These are phyloP conservation scores for Petrocephalus microphthalmus DNA, from an alignment of 2,113 vertebrate species.

Conservation along the genomic window DNA sequence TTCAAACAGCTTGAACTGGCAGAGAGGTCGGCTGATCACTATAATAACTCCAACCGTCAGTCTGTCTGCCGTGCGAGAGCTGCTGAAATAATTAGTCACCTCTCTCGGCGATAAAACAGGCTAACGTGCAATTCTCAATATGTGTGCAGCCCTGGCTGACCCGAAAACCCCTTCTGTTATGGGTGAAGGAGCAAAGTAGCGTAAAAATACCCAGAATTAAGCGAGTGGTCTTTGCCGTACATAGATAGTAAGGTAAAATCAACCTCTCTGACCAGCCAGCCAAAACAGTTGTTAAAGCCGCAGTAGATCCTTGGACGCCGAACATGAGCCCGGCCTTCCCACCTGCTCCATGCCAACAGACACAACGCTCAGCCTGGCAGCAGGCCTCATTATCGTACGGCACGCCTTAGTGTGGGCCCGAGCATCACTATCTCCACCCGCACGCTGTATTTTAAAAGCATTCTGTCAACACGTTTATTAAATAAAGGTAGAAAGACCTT, in stretches of 20 bases:
- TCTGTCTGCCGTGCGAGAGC: constrained; percentile 53
- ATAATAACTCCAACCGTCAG: constrained; percentile 68
- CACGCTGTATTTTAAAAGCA: background rate
- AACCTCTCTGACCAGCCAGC: constrained; percentile 16
- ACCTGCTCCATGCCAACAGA: background rate
- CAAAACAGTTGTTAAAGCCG: constrained; percentile 10
- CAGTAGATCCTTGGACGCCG: constrained; percentile 1
- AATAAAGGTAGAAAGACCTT: background rate
- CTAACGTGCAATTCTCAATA: constrained; percentile 58
- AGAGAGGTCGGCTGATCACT: constrained; percentile 60
- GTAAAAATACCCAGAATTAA: constrained; percentile 22
- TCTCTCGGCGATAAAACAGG: constrained; percentile 53
- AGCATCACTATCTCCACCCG: background rate
- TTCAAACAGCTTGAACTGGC: constrained; percentile 59
- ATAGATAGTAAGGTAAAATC: constrained; percentile 28
- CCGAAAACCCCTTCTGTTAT: constrained; percentile 42
- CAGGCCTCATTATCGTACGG: background rate
- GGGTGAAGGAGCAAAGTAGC: constrained; percentile 25
- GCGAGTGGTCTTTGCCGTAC: constrained; percentile 35
- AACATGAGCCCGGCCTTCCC: background rate
- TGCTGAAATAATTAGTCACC: constrained; percentile 66
- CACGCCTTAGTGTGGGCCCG: too few relatives aligned
- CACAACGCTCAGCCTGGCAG: background rate
- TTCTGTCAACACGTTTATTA: background rate
- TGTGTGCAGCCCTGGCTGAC: constrained; percentile 54